A percentile compares a stretch with the other conserved stretches of the same genome.
Evolutionary conservation across 92 coral and sea anemone genomes (phyloP).

Genomic region (Umimayanthus chanpuru): DNA sequence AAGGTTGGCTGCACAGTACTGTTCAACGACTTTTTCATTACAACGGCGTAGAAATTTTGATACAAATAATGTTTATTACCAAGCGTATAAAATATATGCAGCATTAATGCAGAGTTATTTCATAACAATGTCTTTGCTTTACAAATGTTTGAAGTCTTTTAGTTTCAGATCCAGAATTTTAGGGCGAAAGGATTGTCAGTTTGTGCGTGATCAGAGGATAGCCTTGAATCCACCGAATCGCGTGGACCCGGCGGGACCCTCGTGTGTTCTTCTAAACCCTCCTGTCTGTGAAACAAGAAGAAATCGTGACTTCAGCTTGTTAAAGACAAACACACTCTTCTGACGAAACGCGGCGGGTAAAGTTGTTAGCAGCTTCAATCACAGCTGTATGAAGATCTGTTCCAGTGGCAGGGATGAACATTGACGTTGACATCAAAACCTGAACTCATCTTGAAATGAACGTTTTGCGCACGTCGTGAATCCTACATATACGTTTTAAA

Average conservation of each 20-base stretch:
- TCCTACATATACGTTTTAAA: too few species aligned
- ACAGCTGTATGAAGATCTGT: background rate
- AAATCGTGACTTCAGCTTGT: slow-evolving; percentile 7
- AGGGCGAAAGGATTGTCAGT: slow-evolving; percentile 31
- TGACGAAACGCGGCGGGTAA: background rate
- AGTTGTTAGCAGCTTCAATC: background rate
- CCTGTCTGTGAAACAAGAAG: slow-evolving; percentile 36
- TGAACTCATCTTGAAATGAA: background rate
- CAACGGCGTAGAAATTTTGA: background rate
- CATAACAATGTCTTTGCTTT: background rate
- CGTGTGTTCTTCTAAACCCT: slow-evolving; percentile 18
- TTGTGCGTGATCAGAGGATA: background rate
- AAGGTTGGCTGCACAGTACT: background rate
- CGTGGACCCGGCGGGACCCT: slow-evolving; percentile 22
- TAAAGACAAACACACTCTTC: background rate
- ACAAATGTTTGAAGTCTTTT: slow-evolving; percentile 18
- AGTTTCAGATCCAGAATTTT: slow-evolving; percentile 38
- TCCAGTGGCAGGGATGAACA: background rate
- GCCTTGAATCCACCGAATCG: slow-evolving; percentile 19
- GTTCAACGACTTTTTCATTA: too few species aligned
- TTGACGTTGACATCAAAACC: background rate
- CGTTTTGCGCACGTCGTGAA: background rate
- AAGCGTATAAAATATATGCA: background rate
- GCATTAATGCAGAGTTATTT: background rate
- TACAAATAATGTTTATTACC: background rate